Base-by-base conservation (phyloP, 2,113 vertebrate genomes). In the Chionomys nivalis region DNA sequence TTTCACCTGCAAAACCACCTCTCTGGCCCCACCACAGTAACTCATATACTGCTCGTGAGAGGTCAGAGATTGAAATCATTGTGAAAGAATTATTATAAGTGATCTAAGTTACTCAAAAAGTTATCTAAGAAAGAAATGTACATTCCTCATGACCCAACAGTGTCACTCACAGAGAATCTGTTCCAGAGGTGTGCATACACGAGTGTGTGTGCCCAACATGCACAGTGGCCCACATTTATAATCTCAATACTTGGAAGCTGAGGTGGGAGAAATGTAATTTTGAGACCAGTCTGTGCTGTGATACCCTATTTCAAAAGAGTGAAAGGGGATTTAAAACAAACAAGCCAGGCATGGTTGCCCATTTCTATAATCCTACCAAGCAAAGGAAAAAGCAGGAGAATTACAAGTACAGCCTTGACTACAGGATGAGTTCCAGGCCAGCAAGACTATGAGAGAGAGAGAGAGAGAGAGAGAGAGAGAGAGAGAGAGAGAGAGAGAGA, bases 51-150 rank as follows among this genome's bases (percentile, higher is more conserved):
- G 23, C 49, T 79, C 47, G 7, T 65, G 7, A 93, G 61, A 24
- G 49, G 31, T 89, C 63, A 76, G 2, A 79, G 52, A 31, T 91
- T 88, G 83, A 79, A 87, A 96, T 61, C 65, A 70, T 58, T 87
- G 39, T 88, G 58, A n/a, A 93, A 93, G 44, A 76, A 39, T 89
- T 87, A 72, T 63, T 83, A 61, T 42, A 58, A n/a, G n/a, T 58
- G 13, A 85, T n/a, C 28, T 49, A 78, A 33, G 47, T 78, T 52
- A 17, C 26, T 52, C 47, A 33, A 78, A 78, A 4, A 39, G 11
- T 78, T 70, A 65, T 63, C 66, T 91, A 82, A 82, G 42, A 81
- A 89, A 81, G 21, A 47, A 44, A 89, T 49, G 42, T 70, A 63
- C 26, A 86, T 86, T 65, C 58, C 65, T 95, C 61, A 28, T 65